Evolutionary conservation across 2,113 vertebrate species (phyloP).

Genomic region (Nestor notabilis): DNA sequence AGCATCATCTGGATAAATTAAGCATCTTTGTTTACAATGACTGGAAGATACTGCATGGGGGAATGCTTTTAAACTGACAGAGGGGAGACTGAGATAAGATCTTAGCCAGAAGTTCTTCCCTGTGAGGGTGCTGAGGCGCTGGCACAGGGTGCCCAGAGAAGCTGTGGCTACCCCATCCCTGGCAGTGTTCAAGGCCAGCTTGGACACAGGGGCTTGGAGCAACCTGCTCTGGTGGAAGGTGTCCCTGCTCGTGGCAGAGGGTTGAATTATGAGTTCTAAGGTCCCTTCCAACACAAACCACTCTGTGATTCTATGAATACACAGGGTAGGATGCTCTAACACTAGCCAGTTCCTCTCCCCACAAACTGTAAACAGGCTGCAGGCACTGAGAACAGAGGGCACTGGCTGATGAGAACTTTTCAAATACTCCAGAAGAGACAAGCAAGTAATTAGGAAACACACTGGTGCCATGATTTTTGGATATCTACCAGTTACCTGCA

Average conservation of each 20-base stretch:
- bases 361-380: not conserved
- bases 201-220: not conserved
- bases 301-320: not conserved
- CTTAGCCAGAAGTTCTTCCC: no score
- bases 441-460: not conserved
- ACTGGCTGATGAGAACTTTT: not conserved
- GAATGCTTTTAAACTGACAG: no score
- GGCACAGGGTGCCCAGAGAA: no score
- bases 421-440: not conserved
- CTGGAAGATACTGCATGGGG: not conserved
- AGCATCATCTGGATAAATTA: not conserved
- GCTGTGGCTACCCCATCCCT: not conserved
- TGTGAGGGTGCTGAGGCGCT: no score
- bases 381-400: not conserved
- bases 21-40: not conserved
- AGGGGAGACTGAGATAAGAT: no score
- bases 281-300: not conserved
- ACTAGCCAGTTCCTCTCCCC: not conserved
- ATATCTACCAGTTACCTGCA: not conserved
- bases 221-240: not conserved
- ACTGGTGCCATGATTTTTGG: accelerated
- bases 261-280: not conserved
- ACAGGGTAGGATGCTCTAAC: not conserved
- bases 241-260: not conserved
- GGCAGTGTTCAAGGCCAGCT: not conserved